Conservation (phyloP, 2,113 vertebrate species). For the Calyptomena viridis region DNA sequence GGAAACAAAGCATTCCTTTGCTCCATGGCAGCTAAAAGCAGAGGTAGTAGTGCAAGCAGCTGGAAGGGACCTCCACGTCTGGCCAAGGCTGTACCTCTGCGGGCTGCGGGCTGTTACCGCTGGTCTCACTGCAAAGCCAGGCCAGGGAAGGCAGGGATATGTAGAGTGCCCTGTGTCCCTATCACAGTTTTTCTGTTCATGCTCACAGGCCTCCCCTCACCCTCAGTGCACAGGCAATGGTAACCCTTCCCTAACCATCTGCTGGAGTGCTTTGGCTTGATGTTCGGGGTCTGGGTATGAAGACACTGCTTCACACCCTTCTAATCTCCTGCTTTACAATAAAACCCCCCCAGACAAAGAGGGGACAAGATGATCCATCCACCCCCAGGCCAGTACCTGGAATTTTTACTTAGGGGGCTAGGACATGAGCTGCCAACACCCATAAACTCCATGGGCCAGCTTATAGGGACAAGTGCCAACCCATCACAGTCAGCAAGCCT, state of each 20-base stretch:
- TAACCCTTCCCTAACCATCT: accelerated
- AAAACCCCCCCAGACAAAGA: background rate
- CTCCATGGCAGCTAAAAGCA: background rate
- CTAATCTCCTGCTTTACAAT: background rate
- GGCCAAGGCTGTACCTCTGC: background rate
- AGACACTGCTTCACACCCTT: background rate
- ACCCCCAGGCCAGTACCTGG: accelerated
- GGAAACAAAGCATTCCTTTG: no score
- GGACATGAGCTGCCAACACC: background rate
- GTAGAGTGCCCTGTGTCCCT: background rate
- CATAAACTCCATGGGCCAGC: background rate
- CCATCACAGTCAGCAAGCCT: background rate
- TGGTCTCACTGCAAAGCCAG: background rate
- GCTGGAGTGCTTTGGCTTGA: accelerated
- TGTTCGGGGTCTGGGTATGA: background rate
- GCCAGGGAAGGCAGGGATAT: accelerated
- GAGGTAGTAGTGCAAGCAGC: background rate
- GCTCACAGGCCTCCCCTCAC: background rate
- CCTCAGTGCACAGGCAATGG: accelerated
- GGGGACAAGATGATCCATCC: background rate
- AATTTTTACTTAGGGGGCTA: background rate
- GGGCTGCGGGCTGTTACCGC: accelerated
- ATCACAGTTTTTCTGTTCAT: background rate
- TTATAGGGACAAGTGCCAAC: background rate
- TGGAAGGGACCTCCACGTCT: background rate